phyloP scores from a whole-genome alignment of 1,140 invertebrate genomes.

The Platorchestia sp. region DNA sequence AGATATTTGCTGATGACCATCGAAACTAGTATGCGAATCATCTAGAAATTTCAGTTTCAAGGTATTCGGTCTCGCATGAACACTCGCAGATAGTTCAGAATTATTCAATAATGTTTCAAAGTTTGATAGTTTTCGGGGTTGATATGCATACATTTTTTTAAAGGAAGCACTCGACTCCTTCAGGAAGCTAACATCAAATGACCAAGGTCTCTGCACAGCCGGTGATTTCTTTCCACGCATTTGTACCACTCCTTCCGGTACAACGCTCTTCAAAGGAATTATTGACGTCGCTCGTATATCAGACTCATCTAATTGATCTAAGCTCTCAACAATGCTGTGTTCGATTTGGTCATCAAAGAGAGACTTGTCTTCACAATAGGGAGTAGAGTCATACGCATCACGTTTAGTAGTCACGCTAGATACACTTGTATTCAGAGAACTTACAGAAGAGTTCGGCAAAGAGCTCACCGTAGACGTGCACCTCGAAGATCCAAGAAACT shows the following conservation, averaged over 20 bases:
- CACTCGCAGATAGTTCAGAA: background rate
- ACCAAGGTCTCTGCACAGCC: slow-evolving; percentile 1
- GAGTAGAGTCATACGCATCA: slow-evolving; percentile 3
- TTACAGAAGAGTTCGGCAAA: background rate
- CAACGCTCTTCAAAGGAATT: background rate
- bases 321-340: background rate
- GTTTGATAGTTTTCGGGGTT: slow-evolving; percentile 20
- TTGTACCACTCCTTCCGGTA: background rate
- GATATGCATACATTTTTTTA: slow-evolving; percentile 22
- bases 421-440: slow-evolving; percentile 14
- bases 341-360: background rate
- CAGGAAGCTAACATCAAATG: slow-evolving; percentile 33
- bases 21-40: background rate
- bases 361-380: background rate
- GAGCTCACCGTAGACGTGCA: slow-evolving; percentile 8
- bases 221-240: background rate
- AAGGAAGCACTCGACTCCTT: background rate
- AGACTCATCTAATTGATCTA: background rate
- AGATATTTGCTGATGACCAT: background rate
- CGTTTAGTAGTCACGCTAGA: background rate
- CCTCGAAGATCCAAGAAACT: slow-evolving; percentile 11
- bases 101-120: background rate
- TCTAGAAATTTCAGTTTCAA: background rate
- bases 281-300: background rate
- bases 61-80: background rate